phyloP scores from a whole-genome alignment of 2,113 vertebrate species.

The Callospermophilus lateralis region DNA sequence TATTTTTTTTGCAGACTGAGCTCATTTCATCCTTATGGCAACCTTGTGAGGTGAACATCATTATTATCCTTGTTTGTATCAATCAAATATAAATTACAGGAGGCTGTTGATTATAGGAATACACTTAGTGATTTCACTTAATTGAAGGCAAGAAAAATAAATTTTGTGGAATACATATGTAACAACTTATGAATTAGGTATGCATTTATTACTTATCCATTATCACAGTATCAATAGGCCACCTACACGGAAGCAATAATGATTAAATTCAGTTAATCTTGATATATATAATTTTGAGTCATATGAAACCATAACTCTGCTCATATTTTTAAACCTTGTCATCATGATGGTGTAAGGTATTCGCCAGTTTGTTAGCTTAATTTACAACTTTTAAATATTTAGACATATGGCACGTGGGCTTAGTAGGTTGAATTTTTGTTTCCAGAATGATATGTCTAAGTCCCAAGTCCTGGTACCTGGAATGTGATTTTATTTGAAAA shows the following conservation, averaged over 20 bases:
- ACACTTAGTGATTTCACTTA: constrained; percentile 47
- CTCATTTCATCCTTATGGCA: not conserved
- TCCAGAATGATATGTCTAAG: not conserved
- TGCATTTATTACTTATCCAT: constrained; percentile 12
- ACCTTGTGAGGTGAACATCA: not conserved
- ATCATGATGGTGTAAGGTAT: not conserved
- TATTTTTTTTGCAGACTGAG: not conserved
- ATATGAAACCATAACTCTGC: not conserved
- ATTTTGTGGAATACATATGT: constrained; percentile 19
- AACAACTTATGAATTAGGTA: constrained; percentile 57
- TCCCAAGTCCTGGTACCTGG: not conserved
- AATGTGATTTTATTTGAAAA: not conserved
- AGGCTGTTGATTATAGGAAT: constrained; percentile 52
- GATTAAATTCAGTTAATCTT: constrained; percentile 15
- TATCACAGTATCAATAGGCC: not conserved
- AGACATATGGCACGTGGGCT: not conserved
- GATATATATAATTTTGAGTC: not conserved
- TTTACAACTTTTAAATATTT: constrained; percentile 46
- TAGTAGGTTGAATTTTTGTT: constrained; percentile 6
- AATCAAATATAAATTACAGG: constrained; percentile 56
- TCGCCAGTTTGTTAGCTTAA: constrained; percentile 9
- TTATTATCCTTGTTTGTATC: constrained; percentile 47
- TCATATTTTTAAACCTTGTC: not conserved
- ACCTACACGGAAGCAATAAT: constrained; percentile 3
- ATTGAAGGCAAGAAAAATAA: constrained; percentile 53